Conservation (phyloP, 2,797 vertebrate genomes). For the Sebastes diploproa region DNA sequence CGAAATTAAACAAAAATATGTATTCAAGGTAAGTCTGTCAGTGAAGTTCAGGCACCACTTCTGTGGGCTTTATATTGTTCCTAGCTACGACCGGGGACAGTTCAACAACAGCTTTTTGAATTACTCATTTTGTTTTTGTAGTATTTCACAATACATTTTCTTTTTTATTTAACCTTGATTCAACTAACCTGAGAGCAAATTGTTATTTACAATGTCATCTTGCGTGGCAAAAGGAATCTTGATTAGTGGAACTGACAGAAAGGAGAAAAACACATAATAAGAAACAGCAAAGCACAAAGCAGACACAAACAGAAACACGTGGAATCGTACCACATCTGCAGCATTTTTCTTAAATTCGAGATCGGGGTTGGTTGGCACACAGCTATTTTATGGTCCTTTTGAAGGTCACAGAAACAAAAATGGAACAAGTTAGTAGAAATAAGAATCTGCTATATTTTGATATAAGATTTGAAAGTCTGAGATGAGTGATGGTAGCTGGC, state of each 20-base stretch:
- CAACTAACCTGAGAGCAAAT: neutral
- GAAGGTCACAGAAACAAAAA: too few relatives aligned
- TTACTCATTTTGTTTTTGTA: neutral
- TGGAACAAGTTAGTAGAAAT: too few relatives aligned
- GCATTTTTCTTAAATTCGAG: neutral
- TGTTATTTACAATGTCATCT: neutral
- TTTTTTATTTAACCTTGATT: slow-evolving; percentile 28
- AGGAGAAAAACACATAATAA: neutral
- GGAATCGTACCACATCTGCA: neutral
- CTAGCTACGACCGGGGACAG: accelerated
- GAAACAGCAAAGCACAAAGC: neutral
- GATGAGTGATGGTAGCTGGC: too few relatives aligned
- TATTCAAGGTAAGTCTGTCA: neutral
- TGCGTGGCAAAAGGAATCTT: neutral
- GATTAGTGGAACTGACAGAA: neutral
- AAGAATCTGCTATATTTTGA: too few relatives aligned
- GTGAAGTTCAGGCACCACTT: neutral
- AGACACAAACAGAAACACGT: neutral
- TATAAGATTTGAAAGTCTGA: too few relatives aligned
- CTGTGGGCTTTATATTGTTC: neutral
- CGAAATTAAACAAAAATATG: neutral
- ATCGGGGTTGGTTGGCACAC: too few relatives aligned
- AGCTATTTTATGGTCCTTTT: too few relatives aligned
- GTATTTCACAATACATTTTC: neutral
- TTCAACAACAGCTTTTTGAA: neutral